Percentiles rank a stretch among this genome's conserved stretches.
Conservation (phyloP, 2,888 invertebrate genomes). For the Rhamnusium bicolor region DNA sequence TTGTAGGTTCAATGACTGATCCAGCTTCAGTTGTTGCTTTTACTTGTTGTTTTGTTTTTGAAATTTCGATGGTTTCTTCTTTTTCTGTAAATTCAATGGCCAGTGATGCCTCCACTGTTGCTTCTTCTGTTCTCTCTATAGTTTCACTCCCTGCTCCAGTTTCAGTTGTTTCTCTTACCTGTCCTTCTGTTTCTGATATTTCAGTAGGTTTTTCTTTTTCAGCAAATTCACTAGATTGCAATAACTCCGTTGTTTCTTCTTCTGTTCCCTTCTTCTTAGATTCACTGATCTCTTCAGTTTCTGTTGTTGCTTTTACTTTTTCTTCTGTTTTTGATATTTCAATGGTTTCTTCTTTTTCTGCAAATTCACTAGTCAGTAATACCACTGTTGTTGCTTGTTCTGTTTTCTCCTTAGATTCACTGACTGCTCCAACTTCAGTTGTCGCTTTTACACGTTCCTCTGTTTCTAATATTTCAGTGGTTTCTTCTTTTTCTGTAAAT, state of each 20-base stretch:
- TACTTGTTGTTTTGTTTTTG: background rate
- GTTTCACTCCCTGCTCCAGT: background rate
- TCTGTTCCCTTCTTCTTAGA: background rate
- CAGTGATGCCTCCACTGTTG: background rate
- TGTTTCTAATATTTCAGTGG: no score
- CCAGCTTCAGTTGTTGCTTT: background rate
- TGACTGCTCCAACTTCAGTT: no score
- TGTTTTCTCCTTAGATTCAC: background rate
- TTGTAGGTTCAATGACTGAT: background rate
- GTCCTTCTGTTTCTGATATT: background rate
- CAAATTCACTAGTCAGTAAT: background rate
- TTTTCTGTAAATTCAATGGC: background rate
- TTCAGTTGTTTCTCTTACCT: background rate
- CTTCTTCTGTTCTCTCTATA: background rate
- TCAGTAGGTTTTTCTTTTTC: background rate
- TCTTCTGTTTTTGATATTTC: background rate
- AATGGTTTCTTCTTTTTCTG: background rate
- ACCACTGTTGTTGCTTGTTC: background rate
- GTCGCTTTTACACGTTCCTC: no score
- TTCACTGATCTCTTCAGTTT: conserved; percentile 14
- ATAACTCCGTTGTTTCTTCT: no score
- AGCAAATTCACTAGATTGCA: no score
- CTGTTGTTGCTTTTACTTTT: background rate
- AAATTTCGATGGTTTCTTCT: background rate
- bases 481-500: no score